A percentile compares a stretch with the other conserved stretches of the same genome.
Evolutionary conservation across 2,113 vertebrate genomes (phyloP).

Genomic region (Strix uralensis): DNA sequence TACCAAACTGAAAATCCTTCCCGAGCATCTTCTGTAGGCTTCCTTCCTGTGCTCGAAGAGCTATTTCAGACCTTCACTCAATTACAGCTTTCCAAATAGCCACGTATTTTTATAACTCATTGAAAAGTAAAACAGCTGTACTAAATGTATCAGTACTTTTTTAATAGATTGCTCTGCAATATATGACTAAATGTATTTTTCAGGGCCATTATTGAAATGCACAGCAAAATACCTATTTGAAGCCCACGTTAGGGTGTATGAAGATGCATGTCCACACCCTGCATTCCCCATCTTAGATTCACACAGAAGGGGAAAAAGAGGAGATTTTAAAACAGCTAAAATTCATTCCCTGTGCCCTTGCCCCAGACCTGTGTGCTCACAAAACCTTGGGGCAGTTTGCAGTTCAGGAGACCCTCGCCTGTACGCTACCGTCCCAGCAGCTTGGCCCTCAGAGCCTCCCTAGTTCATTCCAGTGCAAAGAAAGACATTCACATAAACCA

Average conservation of each 20-base stretch:
- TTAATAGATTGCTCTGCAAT: not conserved
- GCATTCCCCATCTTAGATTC: not conserved
- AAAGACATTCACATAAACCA: not conserved
- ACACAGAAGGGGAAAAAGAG: not conserved
- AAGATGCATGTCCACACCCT: not conserved
- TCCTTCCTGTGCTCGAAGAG: not conserved
- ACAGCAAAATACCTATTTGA: not conserved
- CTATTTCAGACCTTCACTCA: not conserved
- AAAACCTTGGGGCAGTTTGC: not conserved
- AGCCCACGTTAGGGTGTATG: not conserved
- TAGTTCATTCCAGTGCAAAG: slow-evolving; percentile 40
- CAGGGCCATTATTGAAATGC: not conserved
- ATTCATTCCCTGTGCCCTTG: not conserved
- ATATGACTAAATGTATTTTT: not conserved
- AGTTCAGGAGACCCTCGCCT: not conserved
- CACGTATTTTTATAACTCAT: not conserved
- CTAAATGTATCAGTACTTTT: not conserved
- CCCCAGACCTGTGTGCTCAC: not conserved
- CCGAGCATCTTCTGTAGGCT: not conserved
- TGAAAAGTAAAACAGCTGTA: not conserved
- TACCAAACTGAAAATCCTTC: not conserved
- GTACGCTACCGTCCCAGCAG: not conserved
- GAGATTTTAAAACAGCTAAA: slow-evolving; percentile 15
- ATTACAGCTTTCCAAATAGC: not conserved
- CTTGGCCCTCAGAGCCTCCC: slow-evolving; percentile 47